Percentiles rank a stretch among this genome's conserved stretches.
Evolutionary conservation across 2,113 vertebrate genomes (phyloP).

Genomic region (Rallus limicola): DNA sequence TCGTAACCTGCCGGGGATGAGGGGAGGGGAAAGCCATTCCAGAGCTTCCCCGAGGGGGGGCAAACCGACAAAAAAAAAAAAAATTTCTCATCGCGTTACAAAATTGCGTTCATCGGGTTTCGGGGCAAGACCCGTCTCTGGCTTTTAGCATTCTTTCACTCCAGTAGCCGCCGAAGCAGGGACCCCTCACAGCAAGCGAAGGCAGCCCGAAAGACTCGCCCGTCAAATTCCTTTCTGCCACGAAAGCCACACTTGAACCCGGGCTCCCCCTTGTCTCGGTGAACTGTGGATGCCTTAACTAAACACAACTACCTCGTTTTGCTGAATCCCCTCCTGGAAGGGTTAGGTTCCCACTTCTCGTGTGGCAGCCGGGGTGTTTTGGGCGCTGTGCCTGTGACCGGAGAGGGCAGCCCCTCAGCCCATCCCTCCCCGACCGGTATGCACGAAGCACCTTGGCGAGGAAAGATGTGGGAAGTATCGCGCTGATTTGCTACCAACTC

Average conservation of each 20-base stretch:
- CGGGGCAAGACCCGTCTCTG: conserved; percentile 27
- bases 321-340: conserved; percentile 52
- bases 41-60: not conserved
- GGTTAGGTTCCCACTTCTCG: conserved; percentile 47
- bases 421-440: conserved; percentile 43
- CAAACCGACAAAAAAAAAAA: not conserved
- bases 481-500: conserved; percentile 52
- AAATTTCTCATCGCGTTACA: conserved; percentile 14
- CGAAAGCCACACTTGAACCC: conserved; percentile 57
- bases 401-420: conserved; percentile 30
- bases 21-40: not conserved
- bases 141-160: conserved; percentile 43
- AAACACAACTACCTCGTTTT: conserved; percentile 46
- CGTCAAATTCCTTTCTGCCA: conserved; percentile 40
- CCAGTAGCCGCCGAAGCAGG: not conserved
- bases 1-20: conserved; percentile 23
- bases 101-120: conserved; percentile 29
- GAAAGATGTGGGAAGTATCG: conserved; percentile 31
- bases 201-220: not conserved
- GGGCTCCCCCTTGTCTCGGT: conserved; percentile 49
- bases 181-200: conserved; percentile 11
- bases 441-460: conserved; percentile 57
- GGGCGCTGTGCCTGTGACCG: conserved; percentile 31
- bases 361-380: conserved; percentile 61
- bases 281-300: conserved; percentile 70